Conservation (phyloP, 2,113 vertebrate species). For the Coptodon bakossiorum region DNA sequence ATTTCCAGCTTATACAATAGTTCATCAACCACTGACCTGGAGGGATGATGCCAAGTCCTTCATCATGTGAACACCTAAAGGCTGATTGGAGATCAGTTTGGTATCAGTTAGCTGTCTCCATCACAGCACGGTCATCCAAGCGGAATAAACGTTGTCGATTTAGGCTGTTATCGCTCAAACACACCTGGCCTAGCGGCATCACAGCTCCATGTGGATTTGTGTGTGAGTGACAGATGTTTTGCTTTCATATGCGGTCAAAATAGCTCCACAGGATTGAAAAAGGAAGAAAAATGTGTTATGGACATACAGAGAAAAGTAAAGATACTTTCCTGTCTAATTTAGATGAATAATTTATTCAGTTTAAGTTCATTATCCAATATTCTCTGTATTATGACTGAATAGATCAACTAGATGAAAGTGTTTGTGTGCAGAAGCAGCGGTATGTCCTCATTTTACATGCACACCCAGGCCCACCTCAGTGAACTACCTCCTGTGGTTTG, state of each 20-base stretch:
- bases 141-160: conserved; percentile 27
- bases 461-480: background rate
- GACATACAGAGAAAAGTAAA: background rate
- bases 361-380: background rate
- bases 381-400: background rate
- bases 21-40: background rate
- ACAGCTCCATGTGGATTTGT: background rate
- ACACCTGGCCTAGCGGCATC: conserved; percentile 27
- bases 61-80: background rate
- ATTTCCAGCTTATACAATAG: background rate
- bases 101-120: conserved; percentile 29
- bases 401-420: background rate
- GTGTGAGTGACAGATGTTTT: conserved; percentile 7
- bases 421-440: background rate
- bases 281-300: background rate
- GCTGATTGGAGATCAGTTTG: conserved; percentile 42
- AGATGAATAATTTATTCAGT: background rate
- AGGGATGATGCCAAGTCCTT: background rate
- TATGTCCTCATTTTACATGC: background rate
- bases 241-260: background rate
- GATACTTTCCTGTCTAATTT: background rate
- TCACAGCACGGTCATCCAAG: conserved; percentile 1
- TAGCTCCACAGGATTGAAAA: background rate
- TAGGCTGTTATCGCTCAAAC: conserved; percentile 33
- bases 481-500: background rate